These are phyloP conservation scores for Agelastica alni DNA, from an alignment of 2,888 invertebrate genomes.

Conservation along the genomic window DNA sequence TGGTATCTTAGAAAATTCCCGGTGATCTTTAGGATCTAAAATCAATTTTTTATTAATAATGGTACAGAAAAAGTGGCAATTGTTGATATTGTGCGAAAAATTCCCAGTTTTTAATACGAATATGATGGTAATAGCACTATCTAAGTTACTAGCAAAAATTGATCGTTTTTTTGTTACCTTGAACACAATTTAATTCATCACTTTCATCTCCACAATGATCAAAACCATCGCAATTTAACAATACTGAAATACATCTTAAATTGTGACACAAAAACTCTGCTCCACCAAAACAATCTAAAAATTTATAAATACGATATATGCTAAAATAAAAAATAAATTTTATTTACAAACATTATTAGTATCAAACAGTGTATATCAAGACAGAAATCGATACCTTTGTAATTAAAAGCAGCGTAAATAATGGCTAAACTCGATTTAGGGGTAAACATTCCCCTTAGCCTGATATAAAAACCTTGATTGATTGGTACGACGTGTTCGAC, in stretches of 20 bases:
- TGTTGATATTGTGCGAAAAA: too few relatives aligned
- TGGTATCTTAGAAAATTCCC: slow-evolving; percentile 69
- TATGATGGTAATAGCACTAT: too few relatives aligned
- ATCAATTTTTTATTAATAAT: slow-evolving; percentile 3
- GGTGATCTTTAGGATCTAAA: slow-evolving; percentile 64
- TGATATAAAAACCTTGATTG: slow-evolving; percentile 70
- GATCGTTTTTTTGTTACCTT: too few relatives aligned
- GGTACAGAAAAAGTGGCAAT: too few relatives aligned
- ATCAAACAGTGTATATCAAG: too few relatives aligned
- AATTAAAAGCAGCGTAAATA: slow-evolving; percentile 72
- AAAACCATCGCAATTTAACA: slow-evolving; percentile 73
- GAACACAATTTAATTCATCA: slow-evolving; percentile 69
- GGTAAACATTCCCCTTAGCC: slow-evolving; percentile 67
- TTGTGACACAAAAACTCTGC: slow-evolving; percentile 74
- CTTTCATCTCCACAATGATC: slow-evolving; percentile 77
- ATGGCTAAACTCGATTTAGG: slow-evolving; percentile 68
- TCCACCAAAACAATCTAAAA: slow-evolving; percentile 67
- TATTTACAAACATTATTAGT: too few relatives aligned
- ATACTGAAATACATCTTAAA: slow-evolving; percentile 69
- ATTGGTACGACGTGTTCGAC: slow-evolving; percentile 67
- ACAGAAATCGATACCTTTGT: too few relatives aligned
- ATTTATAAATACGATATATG: background rate
- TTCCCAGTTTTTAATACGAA: too few relatives aligned
- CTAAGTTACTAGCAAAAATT: too few relatives aligned
- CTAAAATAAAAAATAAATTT: too few relatives aligned